Percentiles rank a stretch among this genome's conserved stretches.
These are phyloP conservation scores for Pristionchus fissidentatus DNA, from an alignment of 2,888 invertebrate species.

Conservation along the genomic window DNA sequence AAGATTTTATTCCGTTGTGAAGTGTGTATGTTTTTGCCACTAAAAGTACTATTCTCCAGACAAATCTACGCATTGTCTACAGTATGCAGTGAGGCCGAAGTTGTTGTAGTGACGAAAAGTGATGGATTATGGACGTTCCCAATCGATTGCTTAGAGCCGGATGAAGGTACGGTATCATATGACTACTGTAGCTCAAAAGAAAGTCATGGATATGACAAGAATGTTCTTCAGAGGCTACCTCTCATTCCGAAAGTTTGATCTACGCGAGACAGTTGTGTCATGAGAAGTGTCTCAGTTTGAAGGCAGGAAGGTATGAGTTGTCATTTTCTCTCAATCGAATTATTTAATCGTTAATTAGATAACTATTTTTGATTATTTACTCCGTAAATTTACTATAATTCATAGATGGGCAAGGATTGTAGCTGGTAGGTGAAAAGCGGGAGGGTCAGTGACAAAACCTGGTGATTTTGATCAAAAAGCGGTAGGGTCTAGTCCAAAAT, in stretches of 20 bases:
- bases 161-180: background rate
- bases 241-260: background rate
- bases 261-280: background rate
- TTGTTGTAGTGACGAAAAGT: background rate
- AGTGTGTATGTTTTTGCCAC: no score
- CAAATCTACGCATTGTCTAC: background rate
- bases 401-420: no score
- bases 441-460: no score
- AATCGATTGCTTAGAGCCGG: background rate
- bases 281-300: background rate
- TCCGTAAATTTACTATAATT: background rate
- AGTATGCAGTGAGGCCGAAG: background rate
- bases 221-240: background rate
- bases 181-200: no score
- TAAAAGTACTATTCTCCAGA: background rate
- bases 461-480: no score
- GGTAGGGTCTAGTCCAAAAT: no score
- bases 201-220: background rate
- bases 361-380: background rate
- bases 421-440: no score
- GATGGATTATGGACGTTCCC: slow-evolving; percentile 36
- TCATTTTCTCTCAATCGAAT: no score
- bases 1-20: no score
- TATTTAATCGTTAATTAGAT: no score
- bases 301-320: slow-evolving; percentile 16